Evolutionary conservation across 2,113 vertebrate genomes (phyloP).

Genomic region (Mixornis gularis): DNA sequence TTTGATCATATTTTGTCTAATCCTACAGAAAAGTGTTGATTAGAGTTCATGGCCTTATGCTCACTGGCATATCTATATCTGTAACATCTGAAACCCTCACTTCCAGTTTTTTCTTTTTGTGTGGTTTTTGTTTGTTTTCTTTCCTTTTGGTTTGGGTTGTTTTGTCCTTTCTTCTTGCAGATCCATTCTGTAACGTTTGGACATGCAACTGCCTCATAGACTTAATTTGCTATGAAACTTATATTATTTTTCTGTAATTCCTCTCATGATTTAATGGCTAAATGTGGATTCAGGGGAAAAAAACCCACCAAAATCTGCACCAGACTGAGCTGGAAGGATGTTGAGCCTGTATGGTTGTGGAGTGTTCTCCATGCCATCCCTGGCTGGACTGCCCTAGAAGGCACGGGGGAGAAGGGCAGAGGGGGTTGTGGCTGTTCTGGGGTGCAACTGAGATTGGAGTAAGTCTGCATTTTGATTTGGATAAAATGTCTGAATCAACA

Average conservation of each 20-base stretch:
- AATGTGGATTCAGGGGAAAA: not conserved
- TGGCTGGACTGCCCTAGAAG: not conserved
- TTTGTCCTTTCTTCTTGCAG: not conserved
- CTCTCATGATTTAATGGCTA: not conserved
- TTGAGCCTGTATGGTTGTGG: not conserved
- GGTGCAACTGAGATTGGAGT: not conserved
- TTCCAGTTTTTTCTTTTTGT: not conserved
- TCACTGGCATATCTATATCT: not conserved
- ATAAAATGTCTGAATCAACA: not conserved
- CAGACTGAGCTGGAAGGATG: not conserved
- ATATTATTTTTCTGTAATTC: not conserved
- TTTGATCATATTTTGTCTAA: not conserved
- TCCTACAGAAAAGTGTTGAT: accelerated
- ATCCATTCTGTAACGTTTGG: not conserved
- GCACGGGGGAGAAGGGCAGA: not conserved
- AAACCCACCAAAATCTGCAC: too few relatives aligned
- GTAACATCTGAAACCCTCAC: not conserved
- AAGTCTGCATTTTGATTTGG: not conserved
- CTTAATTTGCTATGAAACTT: not conserved
- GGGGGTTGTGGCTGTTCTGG: not conserved
- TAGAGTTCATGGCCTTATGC: not conserved
- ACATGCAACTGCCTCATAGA: not conserved
- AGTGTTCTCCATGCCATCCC: too few relatives aligned
- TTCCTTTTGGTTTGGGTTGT: not conserved
- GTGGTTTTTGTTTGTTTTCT: not conserved